A percentile compares a stretch with the other conserved stretches of the same genome.
Evolutionary conservation across 2,113 vertebrate species (phyloP).

Genomic region (Rostratula benghalensis): DNA sequence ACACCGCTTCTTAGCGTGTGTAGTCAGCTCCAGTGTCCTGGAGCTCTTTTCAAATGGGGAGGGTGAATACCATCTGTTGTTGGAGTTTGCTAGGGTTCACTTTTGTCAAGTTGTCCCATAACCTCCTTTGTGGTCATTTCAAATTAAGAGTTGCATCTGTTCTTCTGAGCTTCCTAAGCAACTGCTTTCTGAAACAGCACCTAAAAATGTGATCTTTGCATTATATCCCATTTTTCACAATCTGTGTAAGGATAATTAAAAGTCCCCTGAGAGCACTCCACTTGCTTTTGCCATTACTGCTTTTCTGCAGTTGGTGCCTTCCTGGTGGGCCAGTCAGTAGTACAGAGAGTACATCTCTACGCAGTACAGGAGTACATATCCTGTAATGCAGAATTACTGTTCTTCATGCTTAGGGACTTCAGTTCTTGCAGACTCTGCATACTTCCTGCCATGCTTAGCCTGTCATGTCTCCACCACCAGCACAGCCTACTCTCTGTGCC

Average conservation of each 20-base stretch:
- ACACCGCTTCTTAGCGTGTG: neutral
- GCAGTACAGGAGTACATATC: neutral
- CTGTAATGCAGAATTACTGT: neutral
- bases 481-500: neutral
- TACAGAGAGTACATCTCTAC: neutral
- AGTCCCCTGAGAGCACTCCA: fast-evolving
- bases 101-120: slow-evolving; percentile 31
- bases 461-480: neutral
- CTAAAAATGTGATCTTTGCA: neutral
- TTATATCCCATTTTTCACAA: neutral
- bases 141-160: slow-evolving; percentile 47
- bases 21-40: neutral
- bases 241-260: neutral
- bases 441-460: neutral
- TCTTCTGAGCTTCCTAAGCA: slow-evolving; percentile 7
- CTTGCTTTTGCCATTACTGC: neutral
- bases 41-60: neutral
- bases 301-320: neutral
- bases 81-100: slow-evolving; percentile 14
- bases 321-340: neutral
- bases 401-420: neutral
- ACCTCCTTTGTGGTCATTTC: slow-evolving; percentile 27
- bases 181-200: neutral
- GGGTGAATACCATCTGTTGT: slow-evolving; percentile 39
- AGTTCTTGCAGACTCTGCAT: neutral